Base-by-base conservation (phyloP, 1,140 invertebrate species). In the Hycleus phaleratus region DNA sequence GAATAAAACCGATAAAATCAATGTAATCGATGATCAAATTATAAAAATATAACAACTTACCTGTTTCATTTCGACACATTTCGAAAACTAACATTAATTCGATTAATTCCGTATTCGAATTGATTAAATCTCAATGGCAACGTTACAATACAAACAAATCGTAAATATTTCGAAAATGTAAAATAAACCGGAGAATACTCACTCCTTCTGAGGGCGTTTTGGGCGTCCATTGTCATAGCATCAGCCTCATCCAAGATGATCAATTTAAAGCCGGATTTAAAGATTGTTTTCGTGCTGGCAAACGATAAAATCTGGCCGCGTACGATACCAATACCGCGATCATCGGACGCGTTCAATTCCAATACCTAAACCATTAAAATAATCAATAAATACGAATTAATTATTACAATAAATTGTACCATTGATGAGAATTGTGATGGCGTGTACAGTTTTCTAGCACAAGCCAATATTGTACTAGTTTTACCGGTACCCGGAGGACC, bases 181-280 rank as follows among this genome's bases (percentile, higher is more conserved):
- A 1, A 7, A 2, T 1, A 32, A 32, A 32, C 1, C 4, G 4
- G 32, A 1, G 1, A 32, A 32, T 52, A 74, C 79, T 82, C 80
- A 94, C 92, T 94, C 85, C 97, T 86, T 66, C 96, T 81, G 2
- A 99, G 78, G 32, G 97, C 96, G 85, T 98, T 98, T 75, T 99
- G 97, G 3, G 97, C 97, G 85, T 99, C 96, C 73, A 94, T 92
- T 3, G 97, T 99, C 97, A 99, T 99, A 2, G 97, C 94, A 84
- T 99, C 97, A 7, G 97, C 97, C 82, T 99, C 97, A 83, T 99
- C 97, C 8, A 99, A 75, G 64, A 99, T 98, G 44, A 99, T 93
- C 9, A 99, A 78, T 75, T 99, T 99, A 62, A 93, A 95, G 3
- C 91, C 90, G 51, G 86, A 85, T 76, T 87, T 94, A 71, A 97